These are phyloP conservation scores for Oxyruncus cristatus DNA, from an alignment of 2,113 vertebrate species.

Conservation along the genomic window DNA sequence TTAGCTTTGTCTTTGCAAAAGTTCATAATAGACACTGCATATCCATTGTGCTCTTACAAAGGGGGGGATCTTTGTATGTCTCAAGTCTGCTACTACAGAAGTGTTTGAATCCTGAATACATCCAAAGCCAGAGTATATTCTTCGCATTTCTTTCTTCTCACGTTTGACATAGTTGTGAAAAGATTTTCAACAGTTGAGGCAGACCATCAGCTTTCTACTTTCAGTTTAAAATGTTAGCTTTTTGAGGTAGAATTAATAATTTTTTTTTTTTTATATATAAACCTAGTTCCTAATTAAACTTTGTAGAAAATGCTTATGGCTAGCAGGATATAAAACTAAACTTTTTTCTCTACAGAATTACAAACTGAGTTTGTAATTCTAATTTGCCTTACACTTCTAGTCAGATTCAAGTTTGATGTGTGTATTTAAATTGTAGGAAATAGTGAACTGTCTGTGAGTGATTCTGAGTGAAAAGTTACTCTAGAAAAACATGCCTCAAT, in stretches of 20 bases:
- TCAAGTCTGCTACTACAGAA: not conserved
- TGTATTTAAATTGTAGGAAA: not conserved
- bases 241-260: not conserved
- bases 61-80: not conserved
- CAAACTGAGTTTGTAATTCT: not conserved
- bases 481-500: not conserved
- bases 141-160: not conserved
- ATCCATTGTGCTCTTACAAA: not conserved
- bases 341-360: not conserved
- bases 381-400: not conserved
- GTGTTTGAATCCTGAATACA: not conserved
- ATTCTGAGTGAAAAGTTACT: not conserved
- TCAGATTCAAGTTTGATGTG: not conserved
- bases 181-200: not conserved
- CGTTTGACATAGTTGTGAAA: not conserved
- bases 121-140: not conserved
- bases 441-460: not conserved
- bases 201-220: not conserved
- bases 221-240: not conserved
- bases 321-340: not conserved
- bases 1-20: not conserved
- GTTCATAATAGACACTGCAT: not conserved
- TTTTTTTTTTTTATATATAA: not conserved
- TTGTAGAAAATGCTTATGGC: not conserved
- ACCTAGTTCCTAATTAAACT: not conserved